These are phyloP conservation scores for Eupleurogrammus muticus DNA, from an alignment of 2,797 vertebrate genomes.

Conservation along the genomic window DNA sequence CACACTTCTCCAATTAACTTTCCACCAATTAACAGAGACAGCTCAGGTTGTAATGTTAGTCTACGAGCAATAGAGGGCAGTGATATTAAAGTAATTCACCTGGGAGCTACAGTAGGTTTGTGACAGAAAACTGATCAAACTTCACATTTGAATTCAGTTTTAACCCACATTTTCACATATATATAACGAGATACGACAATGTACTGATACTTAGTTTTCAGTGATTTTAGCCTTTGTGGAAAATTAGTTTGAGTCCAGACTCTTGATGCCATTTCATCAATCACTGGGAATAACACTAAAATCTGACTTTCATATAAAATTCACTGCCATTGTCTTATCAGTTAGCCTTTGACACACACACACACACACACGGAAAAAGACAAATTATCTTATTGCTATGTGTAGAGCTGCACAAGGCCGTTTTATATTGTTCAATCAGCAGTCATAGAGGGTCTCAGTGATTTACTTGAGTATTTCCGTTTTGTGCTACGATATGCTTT, in stretches of 20 bases:
- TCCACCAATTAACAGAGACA: neutral
- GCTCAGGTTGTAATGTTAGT: constrained; percentile 17
- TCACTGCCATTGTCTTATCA: too few relatives aligned
- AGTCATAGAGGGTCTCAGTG: too few relatives aligned
- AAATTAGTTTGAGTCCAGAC: neutral
- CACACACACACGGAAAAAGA: too few relatives aligned
- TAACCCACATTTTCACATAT: neutral
- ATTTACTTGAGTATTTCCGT: too few relatives aligned
- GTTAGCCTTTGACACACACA: too few relatives aligned
- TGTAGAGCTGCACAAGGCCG: too few relatives aligned
- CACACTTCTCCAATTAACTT: too few relatives aligned
- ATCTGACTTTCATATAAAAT: too few relatives aligned
- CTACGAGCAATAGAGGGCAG: constrained; percentile 53
- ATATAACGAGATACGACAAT: neutral
- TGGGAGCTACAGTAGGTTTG: too few relatives aligned
- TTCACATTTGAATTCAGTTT: neutral
- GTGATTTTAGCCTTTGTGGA: neutral
- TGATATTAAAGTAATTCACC: neutral
- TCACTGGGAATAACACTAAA: neutral
- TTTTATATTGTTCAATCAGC: too few relatives aligned
- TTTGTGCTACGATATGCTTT: too few relatives aligned
- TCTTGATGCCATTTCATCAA: neutral
- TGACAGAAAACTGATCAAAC: neutral
- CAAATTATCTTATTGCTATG: too few relatives aligned
- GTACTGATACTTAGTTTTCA: neutral